phyloP scores from a whole-genome alignment of 1,140 invertebrate genomes.

The Leptonema lineaticorne region DNA sequence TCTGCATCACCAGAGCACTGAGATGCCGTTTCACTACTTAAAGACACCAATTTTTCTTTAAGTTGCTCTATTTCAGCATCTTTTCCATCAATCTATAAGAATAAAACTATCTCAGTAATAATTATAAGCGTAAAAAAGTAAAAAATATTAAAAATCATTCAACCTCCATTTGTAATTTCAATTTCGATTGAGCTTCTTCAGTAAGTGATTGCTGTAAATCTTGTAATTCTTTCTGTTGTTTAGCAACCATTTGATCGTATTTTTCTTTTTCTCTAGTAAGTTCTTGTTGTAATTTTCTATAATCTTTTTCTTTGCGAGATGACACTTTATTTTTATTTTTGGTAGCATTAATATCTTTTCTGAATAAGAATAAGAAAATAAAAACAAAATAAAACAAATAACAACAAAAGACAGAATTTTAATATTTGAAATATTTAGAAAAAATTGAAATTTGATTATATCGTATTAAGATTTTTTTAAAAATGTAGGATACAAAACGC shows the following conservation, averaged over 20 bases:
- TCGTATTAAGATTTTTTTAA: not conserved
- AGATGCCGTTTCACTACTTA: conserved; percentile 85
- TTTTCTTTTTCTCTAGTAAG: conserved; percentile 93
- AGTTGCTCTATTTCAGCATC: conserved; percentile 94
- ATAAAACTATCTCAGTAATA: conserved; percentile 1
- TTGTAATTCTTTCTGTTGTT: conserved; percentile 82
- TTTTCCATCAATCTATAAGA: conserved; percentile 75
- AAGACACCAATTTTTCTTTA: conserved; percentile 73
- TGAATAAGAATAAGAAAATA: conserved; percentile 40
- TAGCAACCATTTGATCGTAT: conserved; percentile 81
- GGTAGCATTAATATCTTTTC: conserved; percentile 72
- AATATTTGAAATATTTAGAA: not conserved
- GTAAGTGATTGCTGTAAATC: conserved; percentile 75
- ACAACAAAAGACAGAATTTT: not conserved
- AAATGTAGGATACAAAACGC: no score
- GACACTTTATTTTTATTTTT: conserved; percentile 74
- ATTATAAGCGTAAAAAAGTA: no score
- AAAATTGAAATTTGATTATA: not conserved
- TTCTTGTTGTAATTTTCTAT: conserved; percentile 92
- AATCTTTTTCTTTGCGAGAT: conserved; percentile 93
- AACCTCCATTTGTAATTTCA: conserved; percentile 90
- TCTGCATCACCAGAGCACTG: conserved; percentile 87
- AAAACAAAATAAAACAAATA: not conserved
- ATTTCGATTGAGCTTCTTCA: conserved; percentile 67
- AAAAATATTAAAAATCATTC: not conserved